These are phyloP conservation scores for Xenopus borealis DNA, from an alignment of 2,113 vertebrate species.

Conservation along the genomic window DNA sequence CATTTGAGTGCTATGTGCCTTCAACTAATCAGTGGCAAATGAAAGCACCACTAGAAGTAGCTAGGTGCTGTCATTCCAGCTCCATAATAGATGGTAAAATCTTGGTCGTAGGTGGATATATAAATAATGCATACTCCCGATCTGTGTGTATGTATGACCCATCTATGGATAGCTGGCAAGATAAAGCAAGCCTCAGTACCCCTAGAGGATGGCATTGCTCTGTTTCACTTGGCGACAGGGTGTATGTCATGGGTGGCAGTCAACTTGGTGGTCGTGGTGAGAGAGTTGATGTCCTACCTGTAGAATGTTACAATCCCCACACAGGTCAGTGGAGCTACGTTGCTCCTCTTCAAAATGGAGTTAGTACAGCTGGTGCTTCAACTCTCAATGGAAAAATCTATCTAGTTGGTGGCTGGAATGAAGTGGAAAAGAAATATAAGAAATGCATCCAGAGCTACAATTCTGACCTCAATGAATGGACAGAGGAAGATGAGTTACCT, in stretches of 20 bases:
- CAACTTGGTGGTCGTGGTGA: conserved; percentile 90
- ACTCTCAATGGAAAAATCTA: conserved; percentile 81
- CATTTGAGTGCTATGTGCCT: conserved; percentile 91
- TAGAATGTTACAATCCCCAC: conserved; percentile 85
- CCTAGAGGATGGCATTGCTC: conserved; percentile 94
- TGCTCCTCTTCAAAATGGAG: conserved; percentile 82
- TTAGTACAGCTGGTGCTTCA: conserved; percentile 90
- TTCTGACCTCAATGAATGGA: conserved; percentile 95
- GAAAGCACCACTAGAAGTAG: conserved; percentile 84
- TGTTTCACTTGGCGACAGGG: conserved; percentile 78
- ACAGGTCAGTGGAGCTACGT: conserved; percentile 85
- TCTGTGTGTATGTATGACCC: conserved; percentile 88
- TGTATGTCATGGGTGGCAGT: conserved; percentile 90
- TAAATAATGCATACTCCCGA: conserved; percentile 89
- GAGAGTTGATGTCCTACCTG: conserved; percentile 87
- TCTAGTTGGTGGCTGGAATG: conserved; percentile 95
- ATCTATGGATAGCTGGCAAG: conserved; percentile 87
- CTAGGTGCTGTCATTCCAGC: conserved; percentile 91
- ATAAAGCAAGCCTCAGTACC: conserved; percentile 83
- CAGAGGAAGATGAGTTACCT: conserved; percentile 90
- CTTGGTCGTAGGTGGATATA: conserved; percentile 91
- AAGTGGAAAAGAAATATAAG: conserved; percentile 97
- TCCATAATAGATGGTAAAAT: conserved; percentile 84
- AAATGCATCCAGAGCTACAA: conserved; percentile 94
- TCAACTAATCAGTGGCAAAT: conserved; percentile 93